phyloP scores from a whole-genome alignment of 1,140 invertebrate species.

The Lethrus apterus region DNA sequence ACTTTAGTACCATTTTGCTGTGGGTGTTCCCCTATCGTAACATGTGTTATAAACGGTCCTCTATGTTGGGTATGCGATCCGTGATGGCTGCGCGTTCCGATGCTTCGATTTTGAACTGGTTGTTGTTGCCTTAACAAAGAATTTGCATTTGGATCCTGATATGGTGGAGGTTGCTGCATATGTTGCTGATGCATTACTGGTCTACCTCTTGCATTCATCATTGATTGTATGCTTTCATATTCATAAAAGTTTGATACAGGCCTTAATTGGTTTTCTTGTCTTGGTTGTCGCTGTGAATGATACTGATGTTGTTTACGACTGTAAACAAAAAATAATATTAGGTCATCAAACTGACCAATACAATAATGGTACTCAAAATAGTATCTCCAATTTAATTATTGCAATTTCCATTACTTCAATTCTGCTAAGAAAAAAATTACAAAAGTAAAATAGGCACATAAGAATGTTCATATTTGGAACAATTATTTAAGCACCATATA shows the following conservation, averaged over 20 bases:
- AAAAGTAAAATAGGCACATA: too few species aligned
- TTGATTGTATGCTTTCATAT: constrained; percentile 67
- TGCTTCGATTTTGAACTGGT: constrained; percentile 26
- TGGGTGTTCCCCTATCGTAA: constrained; percentile 43
- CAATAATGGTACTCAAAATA: too few species aligned
- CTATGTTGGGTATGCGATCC: constrained; percentile 35
- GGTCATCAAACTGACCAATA: too few species aligned
- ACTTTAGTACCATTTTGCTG: constrained; percentile 38
- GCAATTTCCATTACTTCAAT: too few species aligned
- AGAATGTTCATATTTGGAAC: too few species aligned
- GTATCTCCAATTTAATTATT: too few species aligned
- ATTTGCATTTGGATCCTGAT: constrained; percentile 36
- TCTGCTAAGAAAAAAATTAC: too few species aligned
- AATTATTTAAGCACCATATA: too few species aligned
- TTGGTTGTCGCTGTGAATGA: constrained; percentile 66
- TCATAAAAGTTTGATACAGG: constrained; percentile 77
- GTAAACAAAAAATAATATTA: constrained; percentile 28
- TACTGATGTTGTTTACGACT: constrained; percentile 65
- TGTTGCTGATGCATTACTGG: constrained; percentile 8
- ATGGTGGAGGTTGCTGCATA: constrained; percentile 14
- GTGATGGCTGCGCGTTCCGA: constrained; percentile 18
- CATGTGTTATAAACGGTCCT: constrained; percentile 53
- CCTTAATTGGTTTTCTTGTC: constrained; percentile 52
- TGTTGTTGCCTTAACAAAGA: constrained; percentile 25
- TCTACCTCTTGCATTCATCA: constrained; percentile 40